These are phyloP conservation scores for Dasypus novemcinctus DNA, from an alignment of 2,113 vertebrate genomes.

Conservation along the genomic window DNA sequence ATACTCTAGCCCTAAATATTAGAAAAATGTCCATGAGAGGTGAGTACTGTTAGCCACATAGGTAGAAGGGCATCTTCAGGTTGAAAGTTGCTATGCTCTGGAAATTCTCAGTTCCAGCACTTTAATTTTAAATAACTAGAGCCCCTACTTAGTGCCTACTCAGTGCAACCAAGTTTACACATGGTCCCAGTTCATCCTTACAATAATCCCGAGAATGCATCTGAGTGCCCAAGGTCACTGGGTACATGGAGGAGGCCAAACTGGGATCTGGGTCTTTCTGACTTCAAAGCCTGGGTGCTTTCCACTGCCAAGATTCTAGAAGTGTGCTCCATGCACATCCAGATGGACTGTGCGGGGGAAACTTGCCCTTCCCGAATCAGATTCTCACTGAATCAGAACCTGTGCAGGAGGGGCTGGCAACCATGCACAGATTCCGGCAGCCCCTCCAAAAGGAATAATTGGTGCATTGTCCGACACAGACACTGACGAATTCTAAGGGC, in stretches of 20 bases:
- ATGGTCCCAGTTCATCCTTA: background rate
- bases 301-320: background rate
- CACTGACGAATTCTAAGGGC: accelerated
- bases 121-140: too few relatives aligned
- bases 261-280: background rate
- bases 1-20: too few relatives aligned
- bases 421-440: accelerated
- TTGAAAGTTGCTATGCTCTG: background rate
- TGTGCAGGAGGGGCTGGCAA: background rate
- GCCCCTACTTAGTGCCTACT: accelerated
- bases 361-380: background rate
- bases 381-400: background rate
- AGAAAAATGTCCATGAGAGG: background rate
- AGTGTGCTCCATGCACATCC: background rate
- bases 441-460: background rate
- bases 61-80: background rate
- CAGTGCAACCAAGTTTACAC: background rate
- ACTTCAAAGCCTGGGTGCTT: background rate
- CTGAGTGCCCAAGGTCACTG: background rate
- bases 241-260: background rate
- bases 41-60: background rate
- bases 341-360: background rate
- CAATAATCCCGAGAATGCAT: background rate
- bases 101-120: background rate
- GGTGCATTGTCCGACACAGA: background rate